phyloP scores from a whole-genome alignment of 2,888 invertebrate species.

The Brachyopa scutellaris region DNA sequence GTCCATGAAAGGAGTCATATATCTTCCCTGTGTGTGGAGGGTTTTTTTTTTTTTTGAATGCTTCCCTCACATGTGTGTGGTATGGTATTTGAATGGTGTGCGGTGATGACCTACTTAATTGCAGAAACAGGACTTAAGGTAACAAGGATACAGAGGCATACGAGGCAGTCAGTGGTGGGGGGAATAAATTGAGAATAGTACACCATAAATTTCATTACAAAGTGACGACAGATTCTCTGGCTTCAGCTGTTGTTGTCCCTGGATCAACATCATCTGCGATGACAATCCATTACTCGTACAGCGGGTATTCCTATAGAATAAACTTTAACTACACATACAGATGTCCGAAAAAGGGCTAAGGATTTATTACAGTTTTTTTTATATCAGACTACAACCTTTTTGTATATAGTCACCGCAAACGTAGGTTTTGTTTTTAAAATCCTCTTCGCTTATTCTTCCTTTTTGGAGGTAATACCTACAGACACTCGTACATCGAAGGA shows the following conservation, averaged over 20 bases:
- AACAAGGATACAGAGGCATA: slow-evolving; percentile 25
- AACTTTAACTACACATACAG: background rate
- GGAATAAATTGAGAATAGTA: slow-evolving; percentile 56
- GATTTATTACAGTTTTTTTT: slow-evolving; percentile 3
- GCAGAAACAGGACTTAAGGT: slow-evolving; percentile 62
- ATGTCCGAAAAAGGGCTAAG: background rate
- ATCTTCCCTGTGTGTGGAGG: background rate
- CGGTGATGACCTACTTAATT: slow-evolving; percentile 66
- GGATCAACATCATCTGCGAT: slow-evolving; percentile 53
- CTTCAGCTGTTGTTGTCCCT: slow-evolving; percentile 42
- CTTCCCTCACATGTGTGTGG: background rate
- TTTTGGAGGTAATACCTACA: background rate
- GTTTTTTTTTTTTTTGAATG: background rate
- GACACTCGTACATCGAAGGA: background rate
- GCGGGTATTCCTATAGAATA: background rate
- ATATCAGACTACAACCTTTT: background rate
- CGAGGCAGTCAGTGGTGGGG: slow-evolving; percentile 1
- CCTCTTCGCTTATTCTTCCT: background rate
- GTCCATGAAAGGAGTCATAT: slow-evolving; percentile 34
- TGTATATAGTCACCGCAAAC: slow-evolving; percentile 7
- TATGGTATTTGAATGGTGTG: slow-evolving; percentile 49
- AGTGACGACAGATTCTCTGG: slow-evolving; percentile 67
- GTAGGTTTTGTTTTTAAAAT: background rate
- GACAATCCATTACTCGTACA: slow-evolving; percentile 52
- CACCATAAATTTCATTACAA: slow-evolving; percentile 65